Evolutionary conservation across 2,888 invertebrate genomes (phyloP).

Genomic region (Morpho deidamia): DNA sequence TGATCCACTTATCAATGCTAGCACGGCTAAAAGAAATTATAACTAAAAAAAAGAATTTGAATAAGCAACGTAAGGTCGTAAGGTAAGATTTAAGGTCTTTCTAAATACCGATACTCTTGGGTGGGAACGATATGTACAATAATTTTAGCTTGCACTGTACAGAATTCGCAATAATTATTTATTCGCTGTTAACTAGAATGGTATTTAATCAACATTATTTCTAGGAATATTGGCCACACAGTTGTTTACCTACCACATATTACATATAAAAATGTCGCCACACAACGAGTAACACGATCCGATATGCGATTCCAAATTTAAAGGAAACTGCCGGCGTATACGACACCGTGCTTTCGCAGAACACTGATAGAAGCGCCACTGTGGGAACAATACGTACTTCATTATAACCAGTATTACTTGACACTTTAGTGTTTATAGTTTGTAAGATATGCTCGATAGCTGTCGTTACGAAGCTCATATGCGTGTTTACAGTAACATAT

Average conservation of each 20-base stretch:
- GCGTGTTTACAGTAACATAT: too few relatives aligned
- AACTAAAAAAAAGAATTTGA: too few relatives aligned
- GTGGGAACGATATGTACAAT: too few relatives aligned
- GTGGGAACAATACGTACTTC: conserved; percentile 42
- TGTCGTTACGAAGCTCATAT: not conserved
- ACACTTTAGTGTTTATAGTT: not conserved
- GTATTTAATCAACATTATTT: conserved; percentile 3
- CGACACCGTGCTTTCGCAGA: conserved; percentile 50
- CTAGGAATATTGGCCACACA: conserved; percentile 22
- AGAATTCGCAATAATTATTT: conserved; percentile 1
- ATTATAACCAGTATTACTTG: conserved; percentile 1
- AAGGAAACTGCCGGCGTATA: conserved; percentile 47
- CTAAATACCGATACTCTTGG: too few relatives aligned
- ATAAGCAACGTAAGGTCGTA: too few relatives aligned
- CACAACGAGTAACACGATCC: conserved; percentile 29
- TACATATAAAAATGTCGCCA: conserved; percentile 21
- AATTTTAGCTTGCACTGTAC: too few relatives aligned
- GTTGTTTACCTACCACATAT: conserved; percentile 20
- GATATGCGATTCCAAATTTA: conserved; percentile 53
- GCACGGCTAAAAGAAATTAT: too few relatives aligned
- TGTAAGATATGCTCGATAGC: not conserved
- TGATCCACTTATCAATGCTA: too few relatives aligned
- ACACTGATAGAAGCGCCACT: conserved; percentile 49
- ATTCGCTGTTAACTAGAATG: not conserved
- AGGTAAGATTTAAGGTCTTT: too few relatives aligned